Percentiles rank a stretch among this genome's conserved stretches.
phyloP scores from a whole-genome alignment of 2,113 vertebrate species.

The Tylochromis polylepis region DNA sequence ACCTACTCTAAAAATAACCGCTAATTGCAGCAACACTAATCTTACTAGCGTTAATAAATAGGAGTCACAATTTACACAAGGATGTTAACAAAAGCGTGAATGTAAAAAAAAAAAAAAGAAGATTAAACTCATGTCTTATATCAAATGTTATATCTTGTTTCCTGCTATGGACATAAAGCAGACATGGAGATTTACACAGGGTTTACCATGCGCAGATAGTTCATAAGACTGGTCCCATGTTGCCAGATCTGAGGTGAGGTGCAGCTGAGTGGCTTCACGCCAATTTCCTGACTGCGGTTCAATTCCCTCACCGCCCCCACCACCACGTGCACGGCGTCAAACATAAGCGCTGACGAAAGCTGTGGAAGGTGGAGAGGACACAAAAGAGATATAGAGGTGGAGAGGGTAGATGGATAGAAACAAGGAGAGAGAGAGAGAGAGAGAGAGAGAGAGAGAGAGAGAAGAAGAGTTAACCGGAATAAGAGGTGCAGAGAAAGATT shows the following conservation, averaged over 20 bases:
- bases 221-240: slow-evolving; percentile 84
- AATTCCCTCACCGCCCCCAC: slow-evolving; percentile 88
- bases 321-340: slow-evolving; percentile 91
- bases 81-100: background rate
- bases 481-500: slow-evolving; percentile 9
- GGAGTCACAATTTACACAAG: background rate
- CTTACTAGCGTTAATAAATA: background rate
- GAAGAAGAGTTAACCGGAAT: background rate
- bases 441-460: background rate
- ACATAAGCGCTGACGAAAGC: slow-evolving; percentile 90
- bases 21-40: background rate
- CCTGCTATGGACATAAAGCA: background rate
- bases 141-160: background rate
- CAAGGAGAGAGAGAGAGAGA: background rate
- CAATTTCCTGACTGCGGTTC: slow-evolving; percentile 93
- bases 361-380: slow-evolving; percentile 42
- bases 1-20: background rate
- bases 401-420: background rate
- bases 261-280: slow-evolving; percentile 87
- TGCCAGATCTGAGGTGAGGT: slow-evolving; percentile 90
- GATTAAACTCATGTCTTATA: background rate
- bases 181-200: background rate
- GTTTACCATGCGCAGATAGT: slow-evolving; percentile 63
- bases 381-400: background rate
- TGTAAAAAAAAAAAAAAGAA: background rate